Conservation (phyloP, 2,797 vertebrate genomes). For the Pangasius sanitwongsei region DNA sequence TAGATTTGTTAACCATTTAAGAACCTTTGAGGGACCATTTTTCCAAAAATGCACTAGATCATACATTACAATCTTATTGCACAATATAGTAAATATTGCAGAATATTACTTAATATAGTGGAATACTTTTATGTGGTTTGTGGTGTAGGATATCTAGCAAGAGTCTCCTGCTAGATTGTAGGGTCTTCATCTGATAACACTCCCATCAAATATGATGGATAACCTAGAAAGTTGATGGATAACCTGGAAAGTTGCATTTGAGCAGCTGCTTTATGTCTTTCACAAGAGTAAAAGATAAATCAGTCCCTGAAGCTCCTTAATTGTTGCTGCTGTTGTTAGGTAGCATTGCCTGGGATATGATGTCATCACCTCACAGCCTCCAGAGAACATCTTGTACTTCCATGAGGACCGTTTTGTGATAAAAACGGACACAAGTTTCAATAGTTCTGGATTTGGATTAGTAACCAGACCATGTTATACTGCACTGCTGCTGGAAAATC, state of each 20-base stretch:
- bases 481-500: conserved; percentile 6
- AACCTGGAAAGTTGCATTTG: background rate
- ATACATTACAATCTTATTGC: background rate
- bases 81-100: background rate
- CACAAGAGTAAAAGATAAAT: conserved; percentile 3
- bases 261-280: conserved; percentile 18
- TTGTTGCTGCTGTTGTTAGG: conserved; percentile 26
- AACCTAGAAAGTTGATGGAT: background rate
- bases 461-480: conserved; percentile 18
- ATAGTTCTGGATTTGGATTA: conserved; percentile 22
- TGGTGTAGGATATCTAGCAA: background rate
- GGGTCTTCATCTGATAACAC: background rate
- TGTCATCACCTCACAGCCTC: conserved; percentile 18
- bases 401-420: background rate
- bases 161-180: background rate
- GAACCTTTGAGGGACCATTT: background rate
- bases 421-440: background rate
- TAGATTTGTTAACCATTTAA: background rate
- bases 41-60: background rate
- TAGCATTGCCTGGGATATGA: conserved; percentile 16
- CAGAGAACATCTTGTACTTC: conserved; percentile 3
- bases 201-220: conserved; percentile 6
- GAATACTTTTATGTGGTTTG: background rate
- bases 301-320: background rate
- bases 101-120: background rate